A percentile compares a stretch with the other conserved stretches of the same genome.
These are phyloP conservation scores for Phyllotis vaccarum DNA, from an alignment of 2,797 vertebrate species.

Conservation along the genomic window DNA sequence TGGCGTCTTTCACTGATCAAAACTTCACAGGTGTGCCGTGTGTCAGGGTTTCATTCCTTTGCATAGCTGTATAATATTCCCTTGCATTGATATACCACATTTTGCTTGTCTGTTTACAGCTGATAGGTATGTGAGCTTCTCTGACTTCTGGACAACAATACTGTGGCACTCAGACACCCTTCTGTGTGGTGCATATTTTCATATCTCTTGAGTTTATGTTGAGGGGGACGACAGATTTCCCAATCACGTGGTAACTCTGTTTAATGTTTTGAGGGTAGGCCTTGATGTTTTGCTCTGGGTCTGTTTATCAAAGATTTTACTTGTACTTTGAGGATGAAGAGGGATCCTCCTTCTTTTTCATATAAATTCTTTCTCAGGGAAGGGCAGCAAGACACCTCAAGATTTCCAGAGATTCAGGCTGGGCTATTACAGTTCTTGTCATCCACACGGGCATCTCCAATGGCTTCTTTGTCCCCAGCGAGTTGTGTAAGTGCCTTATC, in stretches of 20 bases:
- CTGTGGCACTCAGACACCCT: neutral
- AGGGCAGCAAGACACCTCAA: neutral
- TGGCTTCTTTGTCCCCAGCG: neutral
- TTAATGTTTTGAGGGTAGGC: neutral
- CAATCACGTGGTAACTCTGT: neutral
- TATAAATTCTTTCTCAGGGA: neutral
- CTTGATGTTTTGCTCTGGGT: neutral
- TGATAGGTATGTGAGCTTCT: neutral
- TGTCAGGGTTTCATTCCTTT: neutral
- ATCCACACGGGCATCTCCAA: neutral
- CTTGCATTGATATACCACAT: neutral
- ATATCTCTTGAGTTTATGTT: neutral
- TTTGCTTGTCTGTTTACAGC: neutral
- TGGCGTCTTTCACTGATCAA: neutral
- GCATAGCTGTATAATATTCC: neutral
- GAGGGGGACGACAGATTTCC: neutral
- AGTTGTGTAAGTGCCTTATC: neutral
- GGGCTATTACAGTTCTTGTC: neutral
- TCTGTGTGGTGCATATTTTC: neutral
- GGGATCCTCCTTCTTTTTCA: too few relatives aligned
- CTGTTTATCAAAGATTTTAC: neutral
- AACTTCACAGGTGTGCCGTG: neutral
- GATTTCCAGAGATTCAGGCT: neutral
- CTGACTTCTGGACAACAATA: neutral
- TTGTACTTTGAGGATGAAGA: neutral